Evolutionary conservation across 2,888 invertebrate genomes (phyloP).

Genomic region (Proisotoma minuta): DNA sequence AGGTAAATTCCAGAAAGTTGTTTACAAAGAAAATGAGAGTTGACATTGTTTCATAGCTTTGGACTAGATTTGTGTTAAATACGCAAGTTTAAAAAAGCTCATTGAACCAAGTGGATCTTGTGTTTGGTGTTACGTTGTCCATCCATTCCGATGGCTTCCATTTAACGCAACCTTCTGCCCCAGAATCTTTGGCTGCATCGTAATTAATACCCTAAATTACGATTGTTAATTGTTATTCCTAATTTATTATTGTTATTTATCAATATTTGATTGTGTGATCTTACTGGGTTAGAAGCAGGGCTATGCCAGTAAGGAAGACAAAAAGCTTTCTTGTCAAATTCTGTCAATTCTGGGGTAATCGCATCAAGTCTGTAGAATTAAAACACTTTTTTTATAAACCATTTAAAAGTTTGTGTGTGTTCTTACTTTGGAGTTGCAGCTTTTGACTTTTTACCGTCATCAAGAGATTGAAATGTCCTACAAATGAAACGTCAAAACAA

Average conservation of each 20-base stretch:
- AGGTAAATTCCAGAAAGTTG: no score
- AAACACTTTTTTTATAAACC: background rate
- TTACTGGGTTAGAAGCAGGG: slow-evolving; percentile 26
- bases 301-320: slow-evolving; percentile 32
- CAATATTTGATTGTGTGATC: no score
- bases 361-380: slow-evolving; percentile 18
- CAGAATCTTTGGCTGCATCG: slow-evolving; percentile 14
- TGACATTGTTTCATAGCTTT: no score
- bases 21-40: no score
- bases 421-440: background rate
- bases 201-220: no score
- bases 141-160: slow-evolving; percentile 30
- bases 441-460: background rate
- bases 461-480: slow-evolving; percentile 1
- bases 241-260: no score
- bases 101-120: background rate
- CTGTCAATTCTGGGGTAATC: slow-evolving; percentile 17
- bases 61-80: no score
- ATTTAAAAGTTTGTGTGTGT: background rate
- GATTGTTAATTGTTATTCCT: no score
- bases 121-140: slow-evolving; percentile 8
- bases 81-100: no score
- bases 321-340: slow-evolving; percentile 27
- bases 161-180: slow-evolving; percentile 20
- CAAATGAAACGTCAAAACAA: background rate